Base-by-base conservation (phyloP, 1,140 invertebrate genomes). In the Colletes latitarsis region DNA sequence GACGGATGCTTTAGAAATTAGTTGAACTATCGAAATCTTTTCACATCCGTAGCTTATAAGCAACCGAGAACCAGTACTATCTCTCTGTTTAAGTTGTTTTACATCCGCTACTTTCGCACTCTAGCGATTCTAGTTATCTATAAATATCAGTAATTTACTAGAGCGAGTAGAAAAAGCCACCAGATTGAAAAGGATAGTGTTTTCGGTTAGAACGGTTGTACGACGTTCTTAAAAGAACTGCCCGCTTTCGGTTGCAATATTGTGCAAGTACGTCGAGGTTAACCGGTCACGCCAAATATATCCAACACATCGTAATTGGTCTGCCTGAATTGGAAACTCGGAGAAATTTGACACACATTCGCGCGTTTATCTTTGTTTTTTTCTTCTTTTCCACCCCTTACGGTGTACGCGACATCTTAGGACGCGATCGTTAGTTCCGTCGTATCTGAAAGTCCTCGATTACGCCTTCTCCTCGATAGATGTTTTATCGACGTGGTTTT, bases 301-400 rank as follows among this genome's bases (percentile, higher is more conserved):
- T 82, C 73, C 46, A 55, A 21, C 46, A 17, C 21, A 6, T 49
- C 58, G 75, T 82, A 83, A 81, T 83, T 83, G 78, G 30, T 41
- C 41, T 46, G 46, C 57, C 64, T 41, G 53, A 39, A 81, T 81
- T 55, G 53, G 58, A 39, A 76, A 60, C 68, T 55, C n/a, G 43
- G 66, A 70, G 79, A 83, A 62, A 82, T 83, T 82, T 81, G 82
- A 82, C 79, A 83, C 68, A 83, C 66, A 83, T 83, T 83, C 49
- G 68, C 58, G 15, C 19, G 55, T n/a, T 71, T 71, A 55, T 21
- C n/a, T 70, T 17, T 9, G 17, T n/a, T 53, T 41, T 10, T 60
- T 60, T 67, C n/a, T 30, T 49, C 17, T 49, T 43, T 43, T 9
- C 49, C 49, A 17, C 41, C 60, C 60, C 60, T 63, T 17, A 19